A percentile compares a stretch with the other conserved stretches of the same genome.
phyloP scores from a whole-genome alignment of 2,797 vertebrate genomes.

The Amblyopsis hoosieri region DNA sequence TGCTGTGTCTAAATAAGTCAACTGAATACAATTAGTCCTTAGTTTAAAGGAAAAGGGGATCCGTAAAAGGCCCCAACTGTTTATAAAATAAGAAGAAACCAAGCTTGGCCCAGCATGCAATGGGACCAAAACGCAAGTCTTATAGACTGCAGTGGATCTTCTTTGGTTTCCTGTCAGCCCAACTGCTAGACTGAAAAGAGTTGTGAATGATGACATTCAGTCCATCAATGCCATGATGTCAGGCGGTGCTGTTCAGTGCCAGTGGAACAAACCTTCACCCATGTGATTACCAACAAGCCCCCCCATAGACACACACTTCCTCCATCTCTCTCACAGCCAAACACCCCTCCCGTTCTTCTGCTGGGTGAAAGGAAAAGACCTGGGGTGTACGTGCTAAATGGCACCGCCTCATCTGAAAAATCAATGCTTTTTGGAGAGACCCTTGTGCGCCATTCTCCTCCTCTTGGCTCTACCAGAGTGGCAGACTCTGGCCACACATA shows the following conservation, averaged over 20 bases:
- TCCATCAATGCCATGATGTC: slow-evolving; percentile 45
- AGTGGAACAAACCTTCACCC: slow-evolving; percentile 58
- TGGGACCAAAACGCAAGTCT: slow-evolving; percentile 42
- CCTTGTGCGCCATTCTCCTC: slow-evolving; percentile 61
- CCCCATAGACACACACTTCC: slow-evolving; percentile 31
- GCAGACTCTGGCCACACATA: slow-evolving; percentile 45
- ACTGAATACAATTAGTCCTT: slow-evolving; percentile 73
- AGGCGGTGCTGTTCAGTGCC: slow-evolving; percentile 41
- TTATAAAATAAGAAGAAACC: slow-evolving; percentile 46
- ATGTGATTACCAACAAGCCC: slow-evolving; percentile 43
- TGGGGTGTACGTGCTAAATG: slow-evolving; percentile 72
- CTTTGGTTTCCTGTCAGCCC: slow-evolving; percentile 24
- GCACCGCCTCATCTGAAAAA: slow-evolving; percentile 66
- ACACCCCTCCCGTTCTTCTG: slow-evolving; percentile 42
- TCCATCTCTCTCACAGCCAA: slow-evolving; percentile 33
- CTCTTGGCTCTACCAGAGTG: slow-evolving; percentile 41
- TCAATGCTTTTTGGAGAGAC: slow-evolving; percentile 69
- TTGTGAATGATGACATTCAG: slow-evolving; percentile 49
- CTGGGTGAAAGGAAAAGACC: slow-evolving; percentile 42
- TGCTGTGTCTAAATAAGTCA: slow-evolving; percentile 72
- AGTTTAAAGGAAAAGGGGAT: slow-evolving; percentile 46
- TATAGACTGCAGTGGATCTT: slow-evolving; percentile 23
- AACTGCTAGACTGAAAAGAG: slow-evolving; percentile 32
- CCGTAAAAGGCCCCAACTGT: slow-evolving; percentile 49
- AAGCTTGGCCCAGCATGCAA: slow-evolving; percentile 46